Conservation (phyloP, 2,888 invertebrate genomes). For the Diplolepis rosae region DNA sequence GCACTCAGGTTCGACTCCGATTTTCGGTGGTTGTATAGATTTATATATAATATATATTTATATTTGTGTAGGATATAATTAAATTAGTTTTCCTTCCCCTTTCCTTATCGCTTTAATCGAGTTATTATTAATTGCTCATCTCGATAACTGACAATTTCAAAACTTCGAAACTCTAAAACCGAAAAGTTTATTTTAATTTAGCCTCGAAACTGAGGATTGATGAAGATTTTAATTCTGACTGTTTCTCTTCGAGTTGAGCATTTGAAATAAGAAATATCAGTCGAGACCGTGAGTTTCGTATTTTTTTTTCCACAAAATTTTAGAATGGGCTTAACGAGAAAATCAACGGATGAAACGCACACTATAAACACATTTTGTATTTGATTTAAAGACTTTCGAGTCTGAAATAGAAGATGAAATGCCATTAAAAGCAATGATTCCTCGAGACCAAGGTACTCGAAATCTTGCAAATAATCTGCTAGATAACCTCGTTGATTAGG, state of each 20-base stretch:
- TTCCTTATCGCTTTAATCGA: constrained; percentile 22
- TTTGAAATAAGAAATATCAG: no score
- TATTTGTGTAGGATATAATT: constrained; percentile 40
- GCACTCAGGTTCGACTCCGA: neutral
- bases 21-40: neutral
- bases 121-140: constrained; percentile 35
- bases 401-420: constrained; percentile 41
- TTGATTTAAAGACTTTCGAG: neutral
- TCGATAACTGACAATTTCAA: no score
- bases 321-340: no score
- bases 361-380: neutral
- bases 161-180: no score
- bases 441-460: constrained; percentile 35
- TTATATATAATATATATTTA: constrained; percentile 35
- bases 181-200: no score
- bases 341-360: no score
- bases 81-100: constrained; percentile 32
- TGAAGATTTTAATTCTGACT: no score
- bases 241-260: no score
- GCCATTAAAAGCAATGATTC: constrained; percentile 46
- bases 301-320: no score
- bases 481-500: no score
- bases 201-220: no score
- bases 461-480: neutral
- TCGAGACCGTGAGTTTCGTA: no score